Evolutionary conservation across 2,797 vertebrate species (phyloP).

Genomic region (Acanthurus leucopareius): DNA sequence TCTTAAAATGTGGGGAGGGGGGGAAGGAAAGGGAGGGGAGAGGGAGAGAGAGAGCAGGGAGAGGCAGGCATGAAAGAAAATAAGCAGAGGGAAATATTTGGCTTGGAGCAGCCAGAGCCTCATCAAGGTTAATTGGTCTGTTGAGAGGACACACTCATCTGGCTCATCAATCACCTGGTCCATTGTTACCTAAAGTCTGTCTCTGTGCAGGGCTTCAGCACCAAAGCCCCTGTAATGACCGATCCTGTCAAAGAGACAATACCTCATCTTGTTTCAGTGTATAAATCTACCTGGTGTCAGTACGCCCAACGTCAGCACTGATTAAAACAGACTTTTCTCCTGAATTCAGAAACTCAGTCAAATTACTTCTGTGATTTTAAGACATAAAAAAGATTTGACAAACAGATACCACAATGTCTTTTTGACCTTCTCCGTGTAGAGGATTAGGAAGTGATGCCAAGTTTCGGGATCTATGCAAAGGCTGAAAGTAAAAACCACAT

Average conservation of each 20-base stretch:
- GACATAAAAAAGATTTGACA: background rate
- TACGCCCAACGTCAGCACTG: slow-evolving; percentile 37
- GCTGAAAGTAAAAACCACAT: background rate
- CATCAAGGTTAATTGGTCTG: slow-evolving; percentile 90
- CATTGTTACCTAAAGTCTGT: slow-evolving; percentile 78
- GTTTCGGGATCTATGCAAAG: slow-evolving; percentile 27
- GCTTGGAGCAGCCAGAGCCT: slow-evolving; percentile 82
- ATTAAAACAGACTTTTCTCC: slow-evolving; percentile 54
- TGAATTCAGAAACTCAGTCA: slow-evolving; percentile 3
- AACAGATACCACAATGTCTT: slow-evolving; percentile 7
- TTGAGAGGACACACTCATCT: slow-evolving; percentile 82
- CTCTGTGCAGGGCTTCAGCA: slow-evolving; percentile 38
- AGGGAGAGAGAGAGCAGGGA: background rate
- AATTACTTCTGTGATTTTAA: slow-evolving; percentile 14
- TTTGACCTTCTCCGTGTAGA: slow-evolving; percentile 32
- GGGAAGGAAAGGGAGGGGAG: background rate
- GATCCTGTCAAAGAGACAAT: slow-evolving; percentile 66
- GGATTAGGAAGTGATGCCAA: slow-evolving; percentile 37
- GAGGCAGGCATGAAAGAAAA: slow-evolving; percentile 61
- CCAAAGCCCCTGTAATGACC: slow-evolving; percentile 66
- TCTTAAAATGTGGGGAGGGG: slow-evolving; percentile 45
- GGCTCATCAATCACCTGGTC: slow-evolving; percentile 84
- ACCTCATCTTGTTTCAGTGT: slow-evolving; percentile 64
- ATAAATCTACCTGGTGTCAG: slow-evolving; percentile 66
- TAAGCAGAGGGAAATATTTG: slow-evolving; percentile 83